These are phyloP conservation scores for Kryptopterus vitreolus DNA, from an alignment of 2,797 vertebrate genomes.

Conservation along the genomic window DNA sequence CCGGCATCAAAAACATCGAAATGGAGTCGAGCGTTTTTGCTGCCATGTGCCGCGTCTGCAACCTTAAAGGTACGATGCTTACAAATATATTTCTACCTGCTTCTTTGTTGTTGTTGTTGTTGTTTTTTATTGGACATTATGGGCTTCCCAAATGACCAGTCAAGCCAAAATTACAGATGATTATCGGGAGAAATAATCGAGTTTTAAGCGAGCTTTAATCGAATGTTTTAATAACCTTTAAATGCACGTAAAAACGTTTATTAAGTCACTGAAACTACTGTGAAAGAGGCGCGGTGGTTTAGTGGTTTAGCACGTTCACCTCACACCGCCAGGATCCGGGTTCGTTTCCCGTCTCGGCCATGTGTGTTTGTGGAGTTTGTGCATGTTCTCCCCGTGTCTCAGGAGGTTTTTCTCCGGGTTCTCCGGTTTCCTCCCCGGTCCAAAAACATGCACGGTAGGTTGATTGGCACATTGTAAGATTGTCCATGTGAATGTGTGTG, in stretches of 20 bases:
- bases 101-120: no score
- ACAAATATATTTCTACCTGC: not conserved
- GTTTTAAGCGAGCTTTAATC: not conserved
- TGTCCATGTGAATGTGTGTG: no score
- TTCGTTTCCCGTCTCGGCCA: no score
- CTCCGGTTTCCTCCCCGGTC: no score
- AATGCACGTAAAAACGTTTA: not conserved
- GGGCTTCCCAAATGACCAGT: not conserved
- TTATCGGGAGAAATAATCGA: constrained; percentile 11
- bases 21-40: constrained; percentile 88
- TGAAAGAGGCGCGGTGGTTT: not conserved
- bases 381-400: no score
- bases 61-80: constrained; percentile 77
- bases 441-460: no score
- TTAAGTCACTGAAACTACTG: not conserved
- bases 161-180: not conserved
- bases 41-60: constrained; percentile 83
- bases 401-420: no score
- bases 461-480: no score
- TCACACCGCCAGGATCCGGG: no score
- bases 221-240: not conserved
- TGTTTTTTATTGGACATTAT: not conserved
- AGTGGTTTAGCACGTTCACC: no score
- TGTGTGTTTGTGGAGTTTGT: no score
- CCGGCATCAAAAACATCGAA: constrained; percentile 84